Evolutionary conservation across 1,140 invertebrate species (phyloP).

Genomic region (Sinella curviseta): DNA sequence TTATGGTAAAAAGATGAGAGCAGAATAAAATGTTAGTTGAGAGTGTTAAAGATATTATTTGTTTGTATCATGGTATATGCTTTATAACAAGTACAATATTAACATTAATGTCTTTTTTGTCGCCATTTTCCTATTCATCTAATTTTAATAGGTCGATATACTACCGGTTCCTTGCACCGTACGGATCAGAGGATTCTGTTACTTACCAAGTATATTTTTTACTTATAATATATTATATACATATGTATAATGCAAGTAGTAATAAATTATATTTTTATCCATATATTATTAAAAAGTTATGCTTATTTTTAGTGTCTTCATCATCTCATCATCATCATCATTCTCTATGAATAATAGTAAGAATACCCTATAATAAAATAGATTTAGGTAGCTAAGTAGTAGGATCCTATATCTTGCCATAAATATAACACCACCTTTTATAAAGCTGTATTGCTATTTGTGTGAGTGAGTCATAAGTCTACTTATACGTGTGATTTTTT

Average conservation of each 20-base stretch:
- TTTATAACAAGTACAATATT: constrained; percentile 12
- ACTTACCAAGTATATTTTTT: background rate
- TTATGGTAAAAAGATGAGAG: background rate
- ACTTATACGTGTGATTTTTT: too few species aligned
- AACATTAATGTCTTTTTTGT: constrained; percentile 17
- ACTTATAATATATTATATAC: constrained; percentile 1
- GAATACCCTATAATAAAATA: too few species aligned
- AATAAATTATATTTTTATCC: background rate
- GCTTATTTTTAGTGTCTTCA: too few species aligned
- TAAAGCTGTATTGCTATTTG: background rate
- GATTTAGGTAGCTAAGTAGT: too few species aligned
- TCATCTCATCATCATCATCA: too few species aligned
- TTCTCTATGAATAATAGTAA: too few species aligned
- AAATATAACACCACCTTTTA: too few species aligned
- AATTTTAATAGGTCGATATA: constrained; percentile 23
- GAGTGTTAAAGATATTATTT: background rate
- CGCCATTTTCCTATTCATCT: constrained; percentile 21
- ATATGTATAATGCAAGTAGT: background rate
- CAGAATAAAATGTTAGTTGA: background rate
- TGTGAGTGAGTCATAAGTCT: too few species aligned
- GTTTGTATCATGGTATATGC: background rate
- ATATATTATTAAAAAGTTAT: too few species aligned
- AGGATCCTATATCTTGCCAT: too few species aligned
- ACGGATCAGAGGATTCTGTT: constrained; percentile 2
- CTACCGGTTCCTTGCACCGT: constrained; percentile 20